Conservation (phyloP, 1,140 invertebrate genomes). For the Lepeophtheirus salmonis region DNA sequence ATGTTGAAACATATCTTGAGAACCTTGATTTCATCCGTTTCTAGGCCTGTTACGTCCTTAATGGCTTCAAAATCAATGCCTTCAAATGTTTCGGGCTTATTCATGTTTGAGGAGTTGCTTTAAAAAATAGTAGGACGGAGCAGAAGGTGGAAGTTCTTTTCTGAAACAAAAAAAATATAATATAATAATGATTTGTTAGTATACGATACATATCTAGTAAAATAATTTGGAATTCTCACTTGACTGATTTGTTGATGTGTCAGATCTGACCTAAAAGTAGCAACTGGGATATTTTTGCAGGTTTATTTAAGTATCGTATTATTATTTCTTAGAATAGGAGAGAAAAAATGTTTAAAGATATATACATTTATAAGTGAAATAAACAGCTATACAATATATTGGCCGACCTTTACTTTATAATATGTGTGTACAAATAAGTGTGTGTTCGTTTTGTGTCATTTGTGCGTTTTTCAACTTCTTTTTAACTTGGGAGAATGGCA, state of each 20-base stretch:
- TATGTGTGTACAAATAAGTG: too few species aligned
- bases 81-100: slow-evolving; percentile 14
- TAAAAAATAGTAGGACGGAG: neutral
- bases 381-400: neutral
- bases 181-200: neutral
- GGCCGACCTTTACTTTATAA: too few species aligned
- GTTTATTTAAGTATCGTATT: neutral
- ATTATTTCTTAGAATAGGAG: neutral
- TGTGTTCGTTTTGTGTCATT: too few species aligned
- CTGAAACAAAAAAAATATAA: neutral
- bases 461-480: too few species aligned
- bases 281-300: neutral
- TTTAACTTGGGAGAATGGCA: too few species aligned
- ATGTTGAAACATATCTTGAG: slow-evolving; percentile 18
- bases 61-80: slow-evolving; percentile 17
- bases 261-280: neutral
- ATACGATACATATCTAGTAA: neutral
- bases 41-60: slow-evolving; percentile 12
- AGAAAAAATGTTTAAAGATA: neutral
- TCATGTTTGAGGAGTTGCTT: neutral
- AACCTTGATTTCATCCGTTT: slow-evolving; percentile 17
- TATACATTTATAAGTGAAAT: neutral
- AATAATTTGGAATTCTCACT: neutral
- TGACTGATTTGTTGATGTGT: neutral
- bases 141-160: neutral